Conservation (phyloP, 2,113 vertebrate species). For the Callaeas wilsoni region DNA sequence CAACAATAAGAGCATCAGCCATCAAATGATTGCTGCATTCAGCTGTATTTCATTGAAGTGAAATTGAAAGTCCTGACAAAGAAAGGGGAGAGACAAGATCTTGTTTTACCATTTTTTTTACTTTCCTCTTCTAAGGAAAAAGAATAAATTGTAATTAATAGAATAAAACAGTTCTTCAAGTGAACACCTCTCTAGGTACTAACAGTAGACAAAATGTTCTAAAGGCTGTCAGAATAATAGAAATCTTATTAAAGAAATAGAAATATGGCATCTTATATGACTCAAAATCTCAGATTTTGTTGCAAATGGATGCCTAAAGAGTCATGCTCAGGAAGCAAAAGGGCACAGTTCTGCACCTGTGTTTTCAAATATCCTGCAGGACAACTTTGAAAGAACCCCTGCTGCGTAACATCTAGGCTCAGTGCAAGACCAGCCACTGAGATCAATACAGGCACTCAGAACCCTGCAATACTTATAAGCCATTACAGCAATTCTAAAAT, state of each 20-base stretch:
- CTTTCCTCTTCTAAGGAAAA: background rate
- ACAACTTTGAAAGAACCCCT: background rate
- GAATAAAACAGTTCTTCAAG: background rate
- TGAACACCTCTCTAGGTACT: background rate
- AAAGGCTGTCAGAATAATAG: background rate
- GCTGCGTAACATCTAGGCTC: background rate
- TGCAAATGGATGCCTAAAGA: background rate
- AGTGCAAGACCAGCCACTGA: background rate
- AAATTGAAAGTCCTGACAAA: background rate
- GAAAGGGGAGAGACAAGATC: background rate
- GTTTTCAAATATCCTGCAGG: background rate
- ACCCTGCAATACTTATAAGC: background rate
- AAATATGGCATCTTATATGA: background rate
- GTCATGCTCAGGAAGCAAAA: background rate
- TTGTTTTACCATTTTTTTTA: background rate
- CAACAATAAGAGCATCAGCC: background rate
- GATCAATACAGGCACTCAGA: conserved; percentile 31
- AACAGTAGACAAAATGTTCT: background rate
- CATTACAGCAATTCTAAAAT: conserved; percentile 38
- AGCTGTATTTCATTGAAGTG: background rate
- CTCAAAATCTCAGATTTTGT: background rate
- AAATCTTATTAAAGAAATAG: background rate
- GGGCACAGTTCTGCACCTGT: background rate
- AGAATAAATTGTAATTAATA: background rate
- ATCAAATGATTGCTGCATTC: background rate